Conservation (phyloP, 2,797 vertebrate genomes). For the Crocidura indochinensis region DNA sequence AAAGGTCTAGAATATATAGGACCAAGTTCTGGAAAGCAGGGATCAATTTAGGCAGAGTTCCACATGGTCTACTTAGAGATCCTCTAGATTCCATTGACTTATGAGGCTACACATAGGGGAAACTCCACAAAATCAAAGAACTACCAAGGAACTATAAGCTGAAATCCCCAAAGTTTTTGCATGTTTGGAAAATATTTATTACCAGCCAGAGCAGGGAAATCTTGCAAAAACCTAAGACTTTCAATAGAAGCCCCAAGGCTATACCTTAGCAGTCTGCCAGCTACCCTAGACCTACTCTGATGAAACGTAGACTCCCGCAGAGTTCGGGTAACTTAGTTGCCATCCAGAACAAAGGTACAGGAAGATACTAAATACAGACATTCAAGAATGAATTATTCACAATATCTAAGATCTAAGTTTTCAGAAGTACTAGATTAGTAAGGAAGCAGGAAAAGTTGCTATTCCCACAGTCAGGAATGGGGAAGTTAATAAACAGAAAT, state of each 20-base stretch:
- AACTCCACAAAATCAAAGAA: not conserved
- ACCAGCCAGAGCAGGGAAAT: not conserved
- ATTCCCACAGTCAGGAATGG: not conserved
- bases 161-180: constrained; percentile 44
- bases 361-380: constrained; percentile 47
- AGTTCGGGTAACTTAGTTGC: not conserved
- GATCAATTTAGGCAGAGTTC: constrained; percentile 1
- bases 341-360: constrained; percentile 56
- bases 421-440: constrained; percentile 2
- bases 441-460: constrained; percentile 43
- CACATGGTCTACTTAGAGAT: not conserved
- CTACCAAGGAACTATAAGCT: not conserved
- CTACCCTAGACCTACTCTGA: constrained; percentile 5
- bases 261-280: constrained; percentile 26
- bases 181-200: constrained; percentile 4
- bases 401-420: not conserved
- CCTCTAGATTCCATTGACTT: constrained; percentile 10
- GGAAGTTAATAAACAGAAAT: constrained; percentile 14
- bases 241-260: not conserved
- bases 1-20: not conserved
- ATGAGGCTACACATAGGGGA: constrained; percentile 32
- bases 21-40: constrained; percentile 39
- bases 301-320: not conserved
- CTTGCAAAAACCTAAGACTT: constrained; percentile 31
- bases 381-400: constrained; percentile 33